A percentile compares a stretch with the other conserved stretches of the same genome.
phyloP scores from a whole-genome alignment of 2,113 vertebrate species.

The Chascanopsetta lugubris region DNA sequence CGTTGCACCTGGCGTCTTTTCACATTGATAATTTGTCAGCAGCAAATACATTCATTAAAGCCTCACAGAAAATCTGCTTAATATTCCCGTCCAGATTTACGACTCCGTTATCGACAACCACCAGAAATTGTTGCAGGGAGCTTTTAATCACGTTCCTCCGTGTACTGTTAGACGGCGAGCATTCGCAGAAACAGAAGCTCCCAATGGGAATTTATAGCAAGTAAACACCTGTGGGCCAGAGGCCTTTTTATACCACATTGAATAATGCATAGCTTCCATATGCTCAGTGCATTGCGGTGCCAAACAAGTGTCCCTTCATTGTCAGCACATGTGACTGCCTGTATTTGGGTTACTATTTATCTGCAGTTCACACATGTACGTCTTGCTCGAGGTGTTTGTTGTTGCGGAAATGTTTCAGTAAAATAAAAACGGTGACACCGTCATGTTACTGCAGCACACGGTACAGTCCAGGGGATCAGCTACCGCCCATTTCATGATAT shows the following conservation, averaged over 20 bases:
- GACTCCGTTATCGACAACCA: neutral
- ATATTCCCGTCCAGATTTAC: slow-evolving; percentile 2
- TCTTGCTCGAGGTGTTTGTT: neutral
- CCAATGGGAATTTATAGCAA: neutral
- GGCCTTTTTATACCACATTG: slow-evolving; percentile 3
- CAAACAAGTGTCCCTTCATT: neutral
- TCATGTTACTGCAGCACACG: neutral
- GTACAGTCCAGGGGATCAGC: slow-evolving; percentile 9
- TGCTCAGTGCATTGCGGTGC: too few relatives aligned
- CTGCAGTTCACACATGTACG: neutral
- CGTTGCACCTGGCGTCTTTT: slow-evolving; percentile 20
- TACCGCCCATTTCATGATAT: slow-evolving; percentile 28
- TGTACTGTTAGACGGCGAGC: neutral
- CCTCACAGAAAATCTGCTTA: slow-evolving; percentile 12
- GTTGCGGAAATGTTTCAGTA: slow-evolving; percentile 1
- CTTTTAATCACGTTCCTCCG: neutral
- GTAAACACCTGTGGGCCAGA: neutral
- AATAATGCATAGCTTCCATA: slow-evolving; percentile 9
- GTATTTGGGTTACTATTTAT: neutral
- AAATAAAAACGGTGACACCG: neutral
- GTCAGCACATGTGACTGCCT: neutral
- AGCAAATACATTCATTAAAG: slow-evolving; percentile 20
- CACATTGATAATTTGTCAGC: slow-evolving; percentile 18
- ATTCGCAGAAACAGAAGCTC: neutral
- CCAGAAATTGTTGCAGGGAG: slow-evolving; percentile 1